Percentiles rank a stretch among this genome's conserved stretches.
Evolutionary conservation across 2,113 vertebrate genomes (phyloP).

Genomic region (Xyliphius kryptos): DNA sequence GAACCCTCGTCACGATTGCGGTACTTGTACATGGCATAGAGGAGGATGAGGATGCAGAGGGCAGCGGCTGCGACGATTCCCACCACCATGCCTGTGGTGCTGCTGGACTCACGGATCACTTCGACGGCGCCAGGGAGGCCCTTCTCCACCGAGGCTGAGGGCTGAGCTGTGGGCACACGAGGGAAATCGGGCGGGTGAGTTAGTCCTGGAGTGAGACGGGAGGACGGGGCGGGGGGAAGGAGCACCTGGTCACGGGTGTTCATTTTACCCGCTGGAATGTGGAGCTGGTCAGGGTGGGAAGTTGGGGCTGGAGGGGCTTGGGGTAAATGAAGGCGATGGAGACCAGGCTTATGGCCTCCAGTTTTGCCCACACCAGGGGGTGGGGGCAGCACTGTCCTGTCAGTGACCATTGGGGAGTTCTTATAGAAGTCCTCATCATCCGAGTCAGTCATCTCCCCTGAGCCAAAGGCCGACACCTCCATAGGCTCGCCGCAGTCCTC

Average conservation of each 20-base stretch:
- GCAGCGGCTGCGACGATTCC: constrained; percentile 91
- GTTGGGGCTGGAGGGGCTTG: constrained; percentile 68
- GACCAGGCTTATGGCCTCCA: constrained; percentile 63
- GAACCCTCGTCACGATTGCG: constrained; percentile 92
- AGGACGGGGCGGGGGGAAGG: constrained; percentile 75
- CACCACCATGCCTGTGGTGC: constrained; percentile 94
- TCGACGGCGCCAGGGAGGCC: constrained; percentile 82
- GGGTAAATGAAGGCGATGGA: constrained; percentile 61
- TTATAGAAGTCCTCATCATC: constrained; percentile 93
- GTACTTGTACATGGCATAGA: constrained; percentile 97
- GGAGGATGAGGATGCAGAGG: constrained; percentile 95
- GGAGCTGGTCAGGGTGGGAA: constrained; percentile 74
- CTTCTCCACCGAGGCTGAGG: constrained; percentile 78
- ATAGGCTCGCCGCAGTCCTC: constrained; percentile 87
- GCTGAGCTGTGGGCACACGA: constrained; percentile 88
- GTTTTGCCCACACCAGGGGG: constrained; percentile 66
- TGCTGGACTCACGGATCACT: constrained; percentile 89
- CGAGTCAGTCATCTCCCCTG: constrained; percentile 86
- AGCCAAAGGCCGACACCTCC: constrained; percentile 87
- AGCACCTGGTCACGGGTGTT: constrained; percentile 87
- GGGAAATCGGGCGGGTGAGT: constrained; percentile 82
- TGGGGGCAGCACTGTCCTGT: constrained; percentile 82
- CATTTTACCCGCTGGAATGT: constrained; percentile 87
- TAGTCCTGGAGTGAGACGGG: constrained; percentile 74
- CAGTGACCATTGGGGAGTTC: constrained; percentile 85